A percentile compares a stretch with the other conserved stretches of the same genome.
Evolutionary conservation across 1,140 invertebrate genomes (phyloP).

Genomic region (Phthorimaea operculella): DNA sequence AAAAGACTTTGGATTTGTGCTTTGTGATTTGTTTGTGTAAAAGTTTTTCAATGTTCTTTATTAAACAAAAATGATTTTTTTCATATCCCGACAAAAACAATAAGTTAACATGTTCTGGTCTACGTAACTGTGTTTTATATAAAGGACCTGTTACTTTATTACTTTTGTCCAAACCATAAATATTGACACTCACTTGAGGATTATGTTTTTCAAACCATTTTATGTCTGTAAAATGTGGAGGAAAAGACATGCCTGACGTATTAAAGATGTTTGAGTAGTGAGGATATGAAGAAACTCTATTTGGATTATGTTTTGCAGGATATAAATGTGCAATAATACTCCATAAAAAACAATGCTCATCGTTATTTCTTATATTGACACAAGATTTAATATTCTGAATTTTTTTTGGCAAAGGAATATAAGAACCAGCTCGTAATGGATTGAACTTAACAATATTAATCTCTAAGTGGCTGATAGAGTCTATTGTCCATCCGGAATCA

Average conservation of each 20-base stretch:
- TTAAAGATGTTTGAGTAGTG: slow-evolving; percentile 1
- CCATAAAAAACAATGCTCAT: slow-evolving; percentile 15
- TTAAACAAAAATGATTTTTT: slow-evolving; percentile 32
- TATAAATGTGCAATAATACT: slow-evolving; percentile 6
- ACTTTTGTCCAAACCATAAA: slow-evolving; percentile 8
- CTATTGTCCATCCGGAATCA: neutral
- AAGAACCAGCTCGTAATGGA: neutral
- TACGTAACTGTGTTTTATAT: slow-evolving; percentile 5
- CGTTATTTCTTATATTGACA: slow-evolving; percentile 11
- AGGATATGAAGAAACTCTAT: no score
- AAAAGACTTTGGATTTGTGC: slow-evolving; percentile 19
- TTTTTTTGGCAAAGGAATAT: slow-evolving; percentile 8
- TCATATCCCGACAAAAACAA: slow-evolving; percentile 19
- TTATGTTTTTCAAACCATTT: slow-evolving; percentile 17
- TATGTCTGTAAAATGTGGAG: slow-evolving; percentile 13
- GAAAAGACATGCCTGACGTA: slow-evolving; percentile 10
- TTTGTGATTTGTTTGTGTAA: slow-evolving; percentile 26
- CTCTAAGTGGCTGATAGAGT: slow-evolving; percentile 6
- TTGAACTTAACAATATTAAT: slow-evolving; percentile 13
- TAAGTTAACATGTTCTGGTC: slow-evolving; percentile 17
- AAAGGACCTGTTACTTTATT: slow-evolving; percentile 4
- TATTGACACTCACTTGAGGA: slow-evolving; percentile 7
- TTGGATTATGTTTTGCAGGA: slow-evolving; percentile 4
- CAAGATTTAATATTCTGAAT: slow-evolving; percentile 8
- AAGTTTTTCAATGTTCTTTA: slow-evolving; percentile 31